Evolutionary conservation across 2,113 vertebrate species (phyloP).

Genomic region (Psittacula cyanocephala): DNA sequence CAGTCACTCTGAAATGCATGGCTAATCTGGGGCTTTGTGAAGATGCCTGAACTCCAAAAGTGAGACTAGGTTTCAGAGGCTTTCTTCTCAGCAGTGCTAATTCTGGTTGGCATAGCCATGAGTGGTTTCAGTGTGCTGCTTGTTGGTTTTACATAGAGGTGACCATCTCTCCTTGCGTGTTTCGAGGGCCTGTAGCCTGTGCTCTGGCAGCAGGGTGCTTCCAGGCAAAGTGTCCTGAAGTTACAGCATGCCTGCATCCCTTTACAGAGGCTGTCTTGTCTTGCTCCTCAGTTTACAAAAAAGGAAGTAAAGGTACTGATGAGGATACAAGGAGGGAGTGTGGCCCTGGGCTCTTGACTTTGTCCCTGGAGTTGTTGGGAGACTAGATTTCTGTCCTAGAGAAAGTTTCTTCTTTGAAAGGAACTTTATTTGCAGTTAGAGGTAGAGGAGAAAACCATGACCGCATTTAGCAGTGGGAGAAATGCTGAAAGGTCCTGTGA

Average conservation of each 20-base stretch:
- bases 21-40: not conserved
- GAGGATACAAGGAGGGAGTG: not conserved
- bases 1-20: not conserved
- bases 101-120: not conserved
- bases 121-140: not conserved
- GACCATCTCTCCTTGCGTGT: rapidly evolving
- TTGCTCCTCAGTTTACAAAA: not conserved
- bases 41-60: not conserved
- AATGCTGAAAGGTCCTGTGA: not conserved
- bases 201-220: not conserved
- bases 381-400: not conserved
- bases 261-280: not conserved
- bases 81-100: not conserved
- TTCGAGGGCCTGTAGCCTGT: not conserved
- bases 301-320: not conserved
- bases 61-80: not conserved
- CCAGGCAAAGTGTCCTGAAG: not conserved
- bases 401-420: not conserved
- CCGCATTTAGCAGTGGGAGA: not conserved
- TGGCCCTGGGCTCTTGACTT: not conserved
- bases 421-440: not conserved
- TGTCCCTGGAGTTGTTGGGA: not conserved
- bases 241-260: not conserved
- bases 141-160: not conserved
- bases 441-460: not conserved